Conservation (phyloP, 2,888 invertebrate genomes). For the Syrphus vitripennis region DNA sequence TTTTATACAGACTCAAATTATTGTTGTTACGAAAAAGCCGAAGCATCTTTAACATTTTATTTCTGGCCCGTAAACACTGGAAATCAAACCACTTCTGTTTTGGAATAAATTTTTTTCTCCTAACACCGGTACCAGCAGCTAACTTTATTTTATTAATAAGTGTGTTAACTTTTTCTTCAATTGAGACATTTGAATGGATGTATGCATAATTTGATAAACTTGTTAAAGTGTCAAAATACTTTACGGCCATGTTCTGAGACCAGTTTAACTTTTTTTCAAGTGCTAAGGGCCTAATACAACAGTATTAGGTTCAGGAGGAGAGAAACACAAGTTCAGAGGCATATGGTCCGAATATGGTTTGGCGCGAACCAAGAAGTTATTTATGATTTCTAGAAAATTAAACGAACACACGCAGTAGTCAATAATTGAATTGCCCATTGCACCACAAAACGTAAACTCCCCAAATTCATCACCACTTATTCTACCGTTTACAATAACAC, state of each 20-base stretch:
- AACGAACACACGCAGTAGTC: background rate
- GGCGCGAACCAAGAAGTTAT: background rate
- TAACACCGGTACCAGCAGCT: background rate
- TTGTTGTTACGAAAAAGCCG: no score
- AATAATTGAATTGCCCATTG: background rate
- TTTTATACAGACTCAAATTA: background rate
- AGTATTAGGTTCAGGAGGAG: no score
- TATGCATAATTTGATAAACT: no score
- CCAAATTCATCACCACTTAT: background rate
- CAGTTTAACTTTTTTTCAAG: no score
- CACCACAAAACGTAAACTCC: no score
- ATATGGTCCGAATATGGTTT: no score
- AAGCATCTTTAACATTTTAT: background rate
- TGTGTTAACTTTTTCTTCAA: no score
- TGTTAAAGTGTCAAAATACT: no score
- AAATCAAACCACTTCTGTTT: background rate
- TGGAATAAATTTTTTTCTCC: background rate
- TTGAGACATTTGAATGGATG: no score
- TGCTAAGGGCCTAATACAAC: no score
- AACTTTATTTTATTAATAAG: background rate
- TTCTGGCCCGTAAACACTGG: background rate
- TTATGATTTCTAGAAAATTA: background rate
- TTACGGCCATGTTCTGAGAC: no score
- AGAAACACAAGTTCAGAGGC: no score
- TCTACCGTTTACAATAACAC: background rate